These are phyloP conservation scores for Brachyhypopomus occidentalis DNA, from an alignment of 2,113 vertebrate species.

Conservation along the genomic window DNA sequence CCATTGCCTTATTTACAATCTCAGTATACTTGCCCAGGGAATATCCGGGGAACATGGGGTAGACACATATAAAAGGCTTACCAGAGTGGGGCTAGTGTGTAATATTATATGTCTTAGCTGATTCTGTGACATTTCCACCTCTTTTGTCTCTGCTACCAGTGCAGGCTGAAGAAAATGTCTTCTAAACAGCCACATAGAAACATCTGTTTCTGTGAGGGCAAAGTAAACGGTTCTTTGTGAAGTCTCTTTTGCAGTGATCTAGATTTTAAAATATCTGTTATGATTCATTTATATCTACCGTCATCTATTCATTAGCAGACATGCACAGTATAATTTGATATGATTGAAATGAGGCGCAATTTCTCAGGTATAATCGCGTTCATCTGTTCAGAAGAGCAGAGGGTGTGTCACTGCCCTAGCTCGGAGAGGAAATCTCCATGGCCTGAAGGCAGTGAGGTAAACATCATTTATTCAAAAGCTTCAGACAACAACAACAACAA, in stretches of 20 bases:
- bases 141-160: not conserved
- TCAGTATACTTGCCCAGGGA: too few species aligned
- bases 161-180: not conserved
- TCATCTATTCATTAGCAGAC: not conserved
- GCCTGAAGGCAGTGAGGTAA: conserved; percentile 19
- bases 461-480: conserved; percentile 41
- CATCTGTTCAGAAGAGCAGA: conserved; percentile 18
- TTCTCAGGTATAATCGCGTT: conserved; percentile 10
- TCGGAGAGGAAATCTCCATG: not conserved
- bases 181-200: not conserved
- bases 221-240: not conserved
- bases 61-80: too few species aligned
- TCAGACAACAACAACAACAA: conserved; percentile 34
- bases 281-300: not conserved
- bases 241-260: not conserved
- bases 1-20: too few species aligned
- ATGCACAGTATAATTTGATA: conserved; percentile 1
- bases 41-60: too few species aligned
- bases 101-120: too few species aligned
- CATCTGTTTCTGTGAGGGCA: not conserved
- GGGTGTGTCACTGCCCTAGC: conserved; percentile 17
- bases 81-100: not conserved
- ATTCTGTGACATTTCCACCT: not conserved
- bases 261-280: not conserved
- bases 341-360: conserved; percentile 18